These are phyloP conservation scores for Biston betularia DNA, from an alignment of 2,888 invertebrate genomes.

Conservation along the genomic window DNA sequence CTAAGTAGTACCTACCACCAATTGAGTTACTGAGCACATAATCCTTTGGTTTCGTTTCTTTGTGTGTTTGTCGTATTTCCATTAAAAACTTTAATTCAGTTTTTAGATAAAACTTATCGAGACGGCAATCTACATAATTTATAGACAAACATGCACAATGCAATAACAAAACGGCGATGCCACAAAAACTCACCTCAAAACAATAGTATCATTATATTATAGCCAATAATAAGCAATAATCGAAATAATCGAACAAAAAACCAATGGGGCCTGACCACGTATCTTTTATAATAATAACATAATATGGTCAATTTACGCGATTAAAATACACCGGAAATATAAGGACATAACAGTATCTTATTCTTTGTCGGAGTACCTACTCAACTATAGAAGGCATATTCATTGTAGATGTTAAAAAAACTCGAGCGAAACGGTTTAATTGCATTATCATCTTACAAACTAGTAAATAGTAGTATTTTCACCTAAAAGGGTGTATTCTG, in stretches of 20 bases:
- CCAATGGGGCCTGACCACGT: constrained; percentile 74
- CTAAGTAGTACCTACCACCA: too few species aligned
- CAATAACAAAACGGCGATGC: constrained; percentile 23
- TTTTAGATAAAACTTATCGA: constrained; percentile 21
- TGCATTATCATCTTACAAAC: too few species aligned
- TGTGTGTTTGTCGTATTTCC: too few species aligned
- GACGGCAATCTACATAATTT: constrained; percentile 32
- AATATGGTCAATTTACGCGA: constrained; percentile 73
- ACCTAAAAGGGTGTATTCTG: too few species aligned
- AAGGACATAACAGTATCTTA: constrained; percentile 15
- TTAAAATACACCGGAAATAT: constrained; percentile 70
- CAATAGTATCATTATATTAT: constrained; percentile 36
- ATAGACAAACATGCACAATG: constrained; percentile 35
- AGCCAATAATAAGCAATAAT: constrained; percentile 49
- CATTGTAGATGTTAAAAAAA: not conserved
- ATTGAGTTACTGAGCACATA: too few species aligned
- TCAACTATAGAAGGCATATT: not conserved
- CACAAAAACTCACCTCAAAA: constrained; percentile 32
- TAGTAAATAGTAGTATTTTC: not conserved
- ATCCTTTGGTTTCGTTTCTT: too few species aligned
- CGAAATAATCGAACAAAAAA: constrained; percentile 62
- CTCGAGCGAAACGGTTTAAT: not conserved
- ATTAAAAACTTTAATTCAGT: too few species aligned
- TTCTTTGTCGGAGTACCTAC: not conserved
- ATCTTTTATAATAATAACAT: constrained; percentile 76